Conservation (phyloP, 2,113 vertebrate species). For the Macrotis lagotis region DNA sequence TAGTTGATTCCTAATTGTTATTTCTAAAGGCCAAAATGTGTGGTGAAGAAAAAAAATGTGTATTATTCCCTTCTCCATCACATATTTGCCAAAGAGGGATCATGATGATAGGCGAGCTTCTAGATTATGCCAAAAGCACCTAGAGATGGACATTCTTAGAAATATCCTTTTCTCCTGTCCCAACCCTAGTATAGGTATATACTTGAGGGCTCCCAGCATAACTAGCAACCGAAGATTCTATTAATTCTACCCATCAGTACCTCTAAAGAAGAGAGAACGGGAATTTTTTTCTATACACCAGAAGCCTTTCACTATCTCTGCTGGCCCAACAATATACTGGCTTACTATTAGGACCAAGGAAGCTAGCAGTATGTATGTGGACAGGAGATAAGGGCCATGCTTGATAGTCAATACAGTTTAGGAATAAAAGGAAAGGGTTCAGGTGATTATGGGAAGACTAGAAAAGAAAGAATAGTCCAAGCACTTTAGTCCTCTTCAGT, state of each 20-base stretch:
- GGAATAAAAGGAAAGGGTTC: background rate
- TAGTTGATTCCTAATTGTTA: background rate
- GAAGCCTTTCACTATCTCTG: background rate
- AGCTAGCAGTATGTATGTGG: background rate
- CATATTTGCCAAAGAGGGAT: background rate
- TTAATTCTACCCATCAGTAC: background rate
- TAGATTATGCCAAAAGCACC: background rate
- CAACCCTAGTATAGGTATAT: background rate
- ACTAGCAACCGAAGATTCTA: background rate
- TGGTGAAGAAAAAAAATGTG: background rate
- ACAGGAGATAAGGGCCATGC: background rate
- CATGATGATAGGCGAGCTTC: background rate
- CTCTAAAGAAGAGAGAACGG: conserved; percentile 8
- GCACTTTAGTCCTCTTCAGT: background rate
- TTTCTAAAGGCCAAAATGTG: background rate
- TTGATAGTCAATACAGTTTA: background rate
- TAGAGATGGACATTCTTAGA: background rate
- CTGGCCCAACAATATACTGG: background rate
- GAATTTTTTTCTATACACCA: background rate
- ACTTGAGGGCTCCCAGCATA: background rate
- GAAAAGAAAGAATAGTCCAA: background rate
- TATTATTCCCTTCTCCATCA: background rate
- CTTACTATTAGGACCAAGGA: background rate
- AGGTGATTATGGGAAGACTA: background rate
- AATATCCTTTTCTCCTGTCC: background rate